Percentiles rank a stretch among this genome's conserved stretches.
phyloP scores from a whole-genome alignment of 2,113 vertebrate species.

The Hippocampus barbouri region DNA sequence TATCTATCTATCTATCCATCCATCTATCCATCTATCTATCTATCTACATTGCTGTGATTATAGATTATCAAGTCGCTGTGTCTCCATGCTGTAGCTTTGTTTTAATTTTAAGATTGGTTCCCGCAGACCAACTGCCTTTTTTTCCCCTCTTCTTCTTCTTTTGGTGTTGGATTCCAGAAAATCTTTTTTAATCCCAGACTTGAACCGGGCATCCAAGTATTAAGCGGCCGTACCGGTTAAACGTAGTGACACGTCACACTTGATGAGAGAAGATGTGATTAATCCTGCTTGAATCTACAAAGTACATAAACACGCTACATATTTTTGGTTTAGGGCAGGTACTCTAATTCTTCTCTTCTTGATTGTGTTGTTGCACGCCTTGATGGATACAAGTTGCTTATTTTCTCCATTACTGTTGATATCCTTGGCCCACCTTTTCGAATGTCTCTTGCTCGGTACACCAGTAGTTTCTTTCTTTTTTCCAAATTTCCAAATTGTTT shows the following conservation, averaged over 20 bases:
- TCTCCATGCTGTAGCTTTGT: background rate
- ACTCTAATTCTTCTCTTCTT: no score
- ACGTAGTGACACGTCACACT: background rate
- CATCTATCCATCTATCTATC: conserved; percentile 3
- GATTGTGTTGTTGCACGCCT: background rate
- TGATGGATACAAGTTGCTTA: background rate
- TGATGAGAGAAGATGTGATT: background rate
- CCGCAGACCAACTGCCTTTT: background rate
- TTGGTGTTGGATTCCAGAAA: background rate
- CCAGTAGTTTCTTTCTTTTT: no score
- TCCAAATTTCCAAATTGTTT: no score
- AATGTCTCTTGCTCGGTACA: no score
- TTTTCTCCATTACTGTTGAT: no score
- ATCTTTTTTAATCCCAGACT: conserved; percentile 4
- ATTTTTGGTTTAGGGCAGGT: no score
- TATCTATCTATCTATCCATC: background rate
- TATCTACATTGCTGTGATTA: background rate
- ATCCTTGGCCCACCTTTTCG: no score
- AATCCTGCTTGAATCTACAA: background rate
- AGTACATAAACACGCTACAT: background rate
- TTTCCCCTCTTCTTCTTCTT: background rate
- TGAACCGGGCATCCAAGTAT: background rate
- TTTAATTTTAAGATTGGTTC: background rate
- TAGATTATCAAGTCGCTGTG: background rate
- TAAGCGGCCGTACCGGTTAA: background rate